A percentile compares a stretch with the other conserved stretches of the same genome.
phyloP scores from a whole-genome alignment of 2,113 vertebrate species.

The Tympanuchus pallidicinctus region DNA sequence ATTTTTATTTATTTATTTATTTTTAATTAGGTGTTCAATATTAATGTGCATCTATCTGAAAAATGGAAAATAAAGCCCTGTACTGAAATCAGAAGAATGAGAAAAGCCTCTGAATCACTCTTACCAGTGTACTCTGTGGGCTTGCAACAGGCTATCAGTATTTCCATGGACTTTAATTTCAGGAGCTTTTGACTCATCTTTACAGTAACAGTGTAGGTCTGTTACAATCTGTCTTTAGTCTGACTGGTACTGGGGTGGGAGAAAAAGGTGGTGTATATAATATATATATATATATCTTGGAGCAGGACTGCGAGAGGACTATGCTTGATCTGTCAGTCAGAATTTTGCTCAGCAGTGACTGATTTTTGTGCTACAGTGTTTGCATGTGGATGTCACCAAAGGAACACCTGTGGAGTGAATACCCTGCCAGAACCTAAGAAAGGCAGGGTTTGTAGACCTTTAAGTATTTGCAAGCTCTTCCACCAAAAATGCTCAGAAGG shows the following conservation, averaged over 20 bases:
- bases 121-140: background rate
- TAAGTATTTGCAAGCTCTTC: background rate
- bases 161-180: background rate
- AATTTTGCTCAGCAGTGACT: background rate
- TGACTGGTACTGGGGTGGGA: accelerated
- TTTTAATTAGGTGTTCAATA: background rate
- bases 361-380: background rate
- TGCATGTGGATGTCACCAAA: accelerated
- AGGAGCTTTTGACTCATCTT: background rate
- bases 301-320: background rate
- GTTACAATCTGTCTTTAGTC: background rate
- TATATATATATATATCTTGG: background rate
- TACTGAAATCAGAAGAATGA: background rate
- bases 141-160: background rate
- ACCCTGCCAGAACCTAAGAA: background rate
- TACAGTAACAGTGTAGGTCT: background rate
- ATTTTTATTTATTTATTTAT: background rate
- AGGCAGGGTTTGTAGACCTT: background rate
- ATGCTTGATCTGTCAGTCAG: background rate
- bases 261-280: background rate
- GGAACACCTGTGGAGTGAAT: accelerated
- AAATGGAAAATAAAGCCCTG: background rate
- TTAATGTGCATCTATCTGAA: background rate
- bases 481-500: background rate
- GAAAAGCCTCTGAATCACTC: background rate